Evolutionary conservation across 2,888 invertebrate species (phyloP), one percentile per base, ranked within the genome.

Genomic region (Harpagoxenus sublaevis): DNA sequence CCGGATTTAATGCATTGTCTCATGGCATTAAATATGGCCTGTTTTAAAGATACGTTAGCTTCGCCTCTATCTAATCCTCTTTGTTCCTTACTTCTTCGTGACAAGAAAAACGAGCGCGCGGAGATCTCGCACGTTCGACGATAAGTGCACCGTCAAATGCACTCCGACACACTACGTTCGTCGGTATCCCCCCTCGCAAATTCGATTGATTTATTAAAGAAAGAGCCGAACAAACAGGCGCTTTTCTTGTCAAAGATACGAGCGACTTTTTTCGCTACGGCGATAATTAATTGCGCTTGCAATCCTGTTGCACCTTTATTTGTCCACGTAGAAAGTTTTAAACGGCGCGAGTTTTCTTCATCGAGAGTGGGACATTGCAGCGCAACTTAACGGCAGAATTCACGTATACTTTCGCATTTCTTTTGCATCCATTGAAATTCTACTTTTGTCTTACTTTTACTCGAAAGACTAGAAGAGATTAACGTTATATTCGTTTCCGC

Each of bases 131-230:
- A 48, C 48, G 48, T 79, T 79, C 79, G 73, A 73, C 73, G 60
- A 60, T 79, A 79, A 79, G 73, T 73, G 73, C 74, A 79, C 48
- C 60, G 73, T 73, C 79, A 79, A 60, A 79, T 79, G 79, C 79
- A 79, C 79, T 73, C 39, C 31, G 71, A 48, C 79, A 48, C 79
- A 28, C 28, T 28, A 51, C 60, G 63, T 45, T 15, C 42, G 73
- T 45, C 63, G 63, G 35, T 63, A 39, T 23, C 3, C 39, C 39
- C 18, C 57, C 55, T 79, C 73, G 73, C 79, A 48, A 79, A 73
- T 79, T 60, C 79, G 73, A 79, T 60, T 60, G 79, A 79, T 79
- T 71, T 79, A 79, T 79, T n/a, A 48, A 28, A 31, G 60, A 73
- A 35, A 48, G 60, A 60, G 12, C 48, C 74, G 79, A 73, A 48